Conservation (phyloP, 1,140 invertebrate species). For the Rhopalosiphum padi region DNA sequence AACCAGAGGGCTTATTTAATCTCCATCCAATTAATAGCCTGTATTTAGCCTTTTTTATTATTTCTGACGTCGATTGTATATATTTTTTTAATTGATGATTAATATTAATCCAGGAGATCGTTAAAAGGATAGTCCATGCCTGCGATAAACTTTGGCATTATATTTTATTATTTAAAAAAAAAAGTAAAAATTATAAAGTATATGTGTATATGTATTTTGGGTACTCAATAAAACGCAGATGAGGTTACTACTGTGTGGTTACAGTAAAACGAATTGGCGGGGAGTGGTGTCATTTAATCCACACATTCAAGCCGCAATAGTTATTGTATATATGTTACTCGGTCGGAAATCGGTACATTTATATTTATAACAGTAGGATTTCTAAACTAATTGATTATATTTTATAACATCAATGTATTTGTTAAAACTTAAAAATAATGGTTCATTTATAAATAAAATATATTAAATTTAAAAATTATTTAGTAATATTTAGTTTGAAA, state of each 20-base stretch:
- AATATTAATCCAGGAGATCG: constrained; percentile 53
- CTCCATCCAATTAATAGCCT: constrained; percentile 51
- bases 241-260: neutral
- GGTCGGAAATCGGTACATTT: neutral
- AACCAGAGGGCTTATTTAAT: constrained; percentile 54
- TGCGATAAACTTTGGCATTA: constrained; percentile 28
- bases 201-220: constrained; percentile 24
- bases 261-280: constrained; percentile 11
- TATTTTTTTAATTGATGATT: constrained; percentile 47
- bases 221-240: constrained; percentile 52
- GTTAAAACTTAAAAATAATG: neutral
- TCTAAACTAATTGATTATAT: constrained; percentile 29
- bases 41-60: constrained; percentile 57
- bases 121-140: constrained; percentile 30
- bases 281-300: constrained; percentile 29
- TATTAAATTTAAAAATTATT: neutral
- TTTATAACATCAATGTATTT: neutral
- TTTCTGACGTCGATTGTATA: constrained; percentile 50
- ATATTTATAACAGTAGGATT: neutral
- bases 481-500: neutral
- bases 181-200: constrained; percentile 42
- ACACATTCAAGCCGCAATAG: constrained; percentile 17
- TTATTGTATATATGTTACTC: constrained; percentile 22
- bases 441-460: neutral
- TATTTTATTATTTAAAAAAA: constrained; percentile 39